Evolutionary conservation across 2,888 invertebrate genomes (phyloP), one percentile per base, ranked within the genome.

Genomic region (Lepidochrysops patricia): DNA sequence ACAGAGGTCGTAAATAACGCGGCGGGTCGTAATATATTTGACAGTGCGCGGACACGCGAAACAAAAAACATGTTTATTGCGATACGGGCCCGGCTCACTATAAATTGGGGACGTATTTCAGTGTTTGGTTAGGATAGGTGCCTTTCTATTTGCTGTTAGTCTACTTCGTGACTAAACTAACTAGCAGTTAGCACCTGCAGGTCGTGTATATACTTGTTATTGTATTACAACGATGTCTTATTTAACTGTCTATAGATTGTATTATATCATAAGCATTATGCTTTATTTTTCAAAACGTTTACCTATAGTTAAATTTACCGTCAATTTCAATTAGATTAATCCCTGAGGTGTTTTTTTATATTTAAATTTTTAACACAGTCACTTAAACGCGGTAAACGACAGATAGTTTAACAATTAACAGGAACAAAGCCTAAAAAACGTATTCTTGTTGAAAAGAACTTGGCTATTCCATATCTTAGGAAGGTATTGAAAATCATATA

Each of bases 1-100:
- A 82, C 85, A 76, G 82, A 76, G 84, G 77, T 81, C 86, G 84
- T 89, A 89, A 89, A 89, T 88, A 86, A 89, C 89, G 73, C 87
- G 80, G 79, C 86, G 87, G 85, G 87, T 80, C 76, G 87, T 88
- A 89, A 89, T 88, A 89, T 88, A 89, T 89, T 88, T 88, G 89
- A 88, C 89, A 87, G 88, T 81, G 85, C 87, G 87, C 87, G 86
- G 88, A 89, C 88, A 86, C 79, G 87, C 85, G 84, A 86, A 84
- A 86, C 88, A 89, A 88, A 88, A 89, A 89, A 88, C 86, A 86
- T 84, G 87, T 88, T 88, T 88, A 87, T 87, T 84, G 86, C 85
- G 79, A 82, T 80, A 77, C 75, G 76, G 54, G 29, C 54, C 67
- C 71, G 76, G 75, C 74, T 74, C 71, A 71, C 78, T 80, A 82